phyloP scores from a whole-genome alignment of 1,140 invertebrate species.

The Drosophila asahinai region DNA sequence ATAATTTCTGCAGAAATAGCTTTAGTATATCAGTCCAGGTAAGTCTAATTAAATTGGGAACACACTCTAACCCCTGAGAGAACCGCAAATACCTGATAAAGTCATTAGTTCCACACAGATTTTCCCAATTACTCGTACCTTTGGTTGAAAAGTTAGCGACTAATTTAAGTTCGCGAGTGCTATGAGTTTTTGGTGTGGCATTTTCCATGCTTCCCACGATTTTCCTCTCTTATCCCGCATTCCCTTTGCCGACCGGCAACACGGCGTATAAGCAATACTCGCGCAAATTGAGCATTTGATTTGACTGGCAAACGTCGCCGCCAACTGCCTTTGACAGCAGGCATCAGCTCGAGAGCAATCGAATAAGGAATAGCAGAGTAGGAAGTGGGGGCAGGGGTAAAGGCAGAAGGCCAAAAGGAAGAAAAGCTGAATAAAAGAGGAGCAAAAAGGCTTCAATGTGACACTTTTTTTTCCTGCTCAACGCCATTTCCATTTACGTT shows the following conservation, averaged over 20 bases:
- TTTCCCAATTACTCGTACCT: slow-evolving; percentile 44
- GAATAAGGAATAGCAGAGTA: slow-evolving; percentile 33
- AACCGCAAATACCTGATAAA: slow-evolving; percentile 17
- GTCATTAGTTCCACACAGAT: slow-evolving; percentile 9
- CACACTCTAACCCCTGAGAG: not conserved
- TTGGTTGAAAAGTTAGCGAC: slow-evolving; percentile 27
- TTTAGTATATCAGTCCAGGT: not conserved
- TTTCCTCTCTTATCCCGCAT: slow-evolving; percentile 22
- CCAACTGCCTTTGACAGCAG: slow-evolving; percentile 67
- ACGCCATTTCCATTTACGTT: slow-evolving; percentile 77
- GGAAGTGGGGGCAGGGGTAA: not conserved
- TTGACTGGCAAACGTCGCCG: slow-evolving; percentile 65
- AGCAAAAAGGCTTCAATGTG: slow-evolving; percentile 68
- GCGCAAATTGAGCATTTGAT: slow-evolving; percentile 80
- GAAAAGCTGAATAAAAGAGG: slow-evolving; percentile 33
- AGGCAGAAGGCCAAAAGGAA: slow-evolving; percentile 11
- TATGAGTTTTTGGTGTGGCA: not conserved
- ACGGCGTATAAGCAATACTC: slow-evolving; percentile 73
- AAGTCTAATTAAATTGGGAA: slow-evolving; percentile 8
- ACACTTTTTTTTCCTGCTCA: slow-evolving; percentile 54
- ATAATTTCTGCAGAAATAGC: no score
- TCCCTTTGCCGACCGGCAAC: slow-evolving; percentile 12
- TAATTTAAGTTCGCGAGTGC: slow-evolving; percentile 39
- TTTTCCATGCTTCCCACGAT: slow-evolving; percentile 2
- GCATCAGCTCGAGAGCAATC: slow-evolving; percentile 38